These are phyloP conservation scores for Acarapis woodi DNA, from an alignment of 1,140 invertebrate species.

Conservation along the genomic window DNA sequence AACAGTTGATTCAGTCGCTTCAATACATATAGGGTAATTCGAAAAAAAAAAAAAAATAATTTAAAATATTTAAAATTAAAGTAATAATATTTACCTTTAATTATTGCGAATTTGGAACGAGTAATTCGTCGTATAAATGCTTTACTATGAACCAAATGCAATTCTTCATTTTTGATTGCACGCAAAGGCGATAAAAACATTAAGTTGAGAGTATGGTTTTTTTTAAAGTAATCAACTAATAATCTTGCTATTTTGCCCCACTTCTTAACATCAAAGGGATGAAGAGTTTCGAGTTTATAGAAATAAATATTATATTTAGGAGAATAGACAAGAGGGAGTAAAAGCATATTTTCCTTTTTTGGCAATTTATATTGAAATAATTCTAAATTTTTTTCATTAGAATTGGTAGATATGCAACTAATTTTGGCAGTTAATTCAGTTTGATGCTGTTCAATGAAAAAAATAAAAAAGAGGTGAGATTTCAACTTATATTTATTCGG, in stretches of 20 bases:
- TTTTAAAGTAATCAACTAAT: conserved; percentile 20
- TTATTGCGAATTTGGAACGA: neutral
- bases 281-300: conserved; percentile 42
- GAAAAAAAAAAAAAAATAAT: no score
- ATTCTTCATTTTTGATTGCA: conserved; percentile 2
- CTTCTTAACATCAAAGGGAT: conserved; percentile 63
- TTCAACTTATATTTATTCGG: no score
- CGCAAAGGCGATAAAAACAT: conserved; percentile 3
- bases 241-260: conserved; percentile 35
- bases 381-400: no score
- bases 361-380: no score
- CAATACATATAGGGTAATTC: no score
- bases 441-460: no score
- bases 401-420: no score
- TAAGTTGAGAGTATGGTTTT: neutral
- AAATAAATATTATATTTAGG: conserved; percentile 51
- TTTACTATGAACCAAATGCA: conserved; percentile 4
- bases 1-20: conserved; percentile 1
- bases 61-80: no score
- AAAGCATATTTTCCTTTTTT: no score
- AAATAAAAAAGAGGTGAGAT: no score
- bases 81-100: no score
- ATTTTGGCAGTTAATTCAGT: no score
- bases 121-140: conserved; percentile 2
- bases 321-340: conserved; percentile 42